Percentiles rank a stretch among this genome's conserved stretches.
phyloP scores from a whole-genome alignment of 2,888 invertebrate genomes.

The Mantis religiosa region DNA sequence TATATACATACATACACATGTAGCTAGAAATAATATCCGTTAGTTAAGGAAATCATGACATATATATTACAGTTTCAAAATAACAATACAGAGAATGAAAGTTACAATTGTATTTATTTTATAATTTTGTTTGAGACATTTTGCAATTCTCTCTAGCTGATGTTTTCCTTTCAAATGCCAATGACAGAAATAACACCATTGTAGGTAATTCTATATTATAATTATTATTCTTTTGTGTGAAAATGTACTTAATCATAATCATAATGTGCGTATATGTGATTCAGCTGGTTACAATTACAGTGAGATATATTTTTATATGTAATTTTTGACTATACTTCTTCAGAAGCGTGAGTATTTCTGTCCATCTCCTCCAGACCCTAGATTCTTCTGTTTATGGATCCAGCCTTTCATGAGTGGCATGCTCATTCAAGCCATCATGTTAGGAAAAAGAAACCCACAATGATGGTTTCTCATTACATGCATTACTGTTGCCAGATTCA shows the following conservation, averaged over 20 bases:
- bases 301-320: conserved; percentile 34
- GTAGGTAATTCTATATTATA: conserved; percentile 6
- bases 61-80: background rate
- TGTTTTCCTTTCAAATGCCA: conserved; percentile 10
- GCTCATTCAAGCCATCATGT: background rate
- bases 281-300: conserved; percentile 28
- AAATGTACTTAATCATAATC: conserved; percentile 14
- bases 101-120: background rate
- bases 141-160: conserved; percentile 1
- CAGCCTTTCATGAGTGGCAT: background rate
- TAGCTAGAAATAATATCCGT: background rate
- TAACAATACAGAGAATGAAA: background rate
- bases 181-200: conserved; percentile 9
- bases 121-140: background rate
- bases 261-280: conserved; percentile 23
- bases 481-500: background rate
- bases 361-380: background rate
- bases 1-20: background rate
- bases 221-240: conserved; percentile 13
- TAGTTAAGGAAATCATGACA: background rate
- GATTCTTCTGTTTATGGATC: background rate
- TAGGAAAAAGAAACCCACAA: background rate
- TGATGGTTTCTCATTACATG: background rate
- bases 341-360: conserved; percentile 14
- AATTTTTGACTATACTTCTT: conserved; percentile 31